Evolutionary conservation across 1,140 invertebrate species (phyloP).

Genomic region (Wiebesia pumilae): DNA sequence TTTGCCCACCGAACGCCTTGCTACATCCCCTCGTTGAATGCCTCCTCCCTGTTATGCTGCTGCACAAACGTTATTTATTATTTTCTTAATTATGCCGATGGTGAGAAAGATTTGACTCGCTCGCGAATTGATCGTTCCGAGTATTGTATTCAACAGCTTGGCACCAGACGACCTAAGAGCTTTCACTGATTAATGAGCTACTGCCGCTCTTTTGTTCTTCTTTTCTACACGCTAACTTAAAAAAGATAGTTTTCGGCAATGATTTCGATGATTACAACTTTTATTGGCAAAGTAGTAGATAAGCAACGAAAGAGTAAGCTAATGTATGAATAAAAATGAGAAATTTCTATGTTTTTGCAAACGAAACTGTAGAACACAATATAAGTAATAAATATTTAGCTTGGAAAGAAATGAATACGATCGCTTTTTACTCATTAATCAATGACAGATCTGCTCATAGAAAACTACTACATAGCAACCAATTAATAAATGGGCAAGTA

Average conservation of each 20-base stretch:
- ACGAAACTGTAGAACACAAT: no score
- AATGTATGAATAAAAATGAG: background rate
- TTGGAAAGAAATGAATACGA: no score
- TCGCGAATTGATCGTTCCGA: background rate
- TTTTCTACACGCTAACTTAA: background rate
- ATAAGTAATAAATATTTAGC: no score
- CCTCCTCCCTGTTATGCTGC: background rate
- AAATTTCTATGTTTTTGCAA: background rate
- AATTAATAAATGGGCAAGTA: no score
- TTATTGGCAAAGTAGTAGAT: background rate
- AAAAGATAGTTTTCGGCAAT: background rate
- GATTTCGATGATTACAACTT: background rate
- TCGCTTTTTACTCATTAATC: no score
- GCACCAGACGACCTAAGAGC: background rate
- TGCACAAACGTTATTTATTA: conserved; percentile 41
- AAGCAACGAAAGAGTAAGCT: background rate
- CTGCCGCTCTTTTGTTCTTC: background rate
- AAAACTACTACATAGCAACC: no score
- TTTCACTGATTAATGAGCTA: background rate
- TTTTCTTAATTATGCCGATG: conserved; percentile 32
- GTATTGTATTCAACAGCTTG: background rate
- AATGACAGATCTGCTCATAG: no score
- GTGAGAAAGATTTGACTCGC: background rate
- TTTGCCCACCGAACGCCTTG: conserved; percentile 1
- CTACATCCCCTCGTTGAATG: background rate